These are phyloP conservation scores for Latheticus oryzae DNA, from an alignment of 2,888 invertebrate genomes.

Conservation along the genomic window DNA sequence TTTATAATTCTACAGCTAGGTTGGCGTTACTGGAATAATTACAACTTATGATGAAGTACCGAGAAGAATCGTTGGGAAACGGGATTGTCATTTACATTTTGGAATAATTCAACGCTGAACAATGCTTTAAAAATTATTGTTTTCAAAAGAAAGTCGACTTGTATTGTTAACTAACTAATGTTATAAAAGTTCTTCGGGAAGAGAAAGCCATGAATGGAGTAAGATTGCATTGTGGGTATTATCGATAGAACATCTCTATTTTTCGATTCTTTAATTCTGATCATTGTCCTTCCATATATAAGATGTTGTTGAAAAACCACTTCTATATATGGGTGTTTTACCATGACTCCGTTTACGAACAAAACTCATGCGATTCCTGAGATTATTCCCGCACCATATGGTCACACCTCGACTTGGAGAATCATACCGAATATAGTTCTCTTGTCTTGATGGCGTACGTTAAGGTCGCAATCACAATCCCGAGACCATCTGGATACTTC, in stretches of 20 bases:
- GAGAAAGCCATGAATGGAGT: slow-evolving; percentile 9
- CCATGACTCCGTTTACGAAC: slow-evolving; percentile 28
- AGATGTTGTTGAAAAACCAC: slow-evolving; percentile 40
- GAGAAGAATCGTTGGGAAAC: slow-evolving; percentile 8
- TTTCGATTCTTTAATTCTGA: neutral
- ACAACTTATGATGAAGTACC: neutral
- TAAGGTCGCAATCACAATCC: neutral
- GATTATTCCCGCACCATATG: slow-evolving; percentile 20
- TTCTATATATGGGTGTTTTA: slow-evolving; percentile 36
- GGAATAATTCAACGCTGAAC: slow-evolving; percentile 10
- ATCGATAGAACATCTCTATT: too few species aligned
- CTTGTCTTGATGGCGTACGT: slow-evolving; percentile 1
- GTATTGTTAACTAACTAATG: slow-evolving; percentile 1
- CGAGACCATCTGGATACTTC: neutral
- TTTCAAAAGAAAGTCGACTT: slow-evolving; percentile 21
- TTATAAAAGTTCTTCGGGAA: slow-evolving; percentile 2
- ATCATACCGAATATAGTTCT: too few species aligned
- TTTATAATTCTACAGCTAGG: slow-evolving; percentile 20
- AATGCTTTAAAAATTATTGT: slow-evolving; percentile 27
- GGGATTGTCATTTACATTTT: slow-evolving; percentile 17
- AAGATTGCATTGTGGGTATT: too few species aligned
- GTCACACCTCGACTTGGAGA: slow-evolving; percentile 9
- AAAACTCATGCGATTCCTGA: slow-evolving; percentile 12
- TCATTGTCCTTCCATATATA: neutral
- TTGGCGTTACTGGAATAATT: slow-evolving; percentile 20